Percentiles rank a stretch among this genome's conserved stretches.
phyloP scores from a whole-genome alignment of 2,888 invertebrate genomes.

The Cosmia trapezina region DNA sequence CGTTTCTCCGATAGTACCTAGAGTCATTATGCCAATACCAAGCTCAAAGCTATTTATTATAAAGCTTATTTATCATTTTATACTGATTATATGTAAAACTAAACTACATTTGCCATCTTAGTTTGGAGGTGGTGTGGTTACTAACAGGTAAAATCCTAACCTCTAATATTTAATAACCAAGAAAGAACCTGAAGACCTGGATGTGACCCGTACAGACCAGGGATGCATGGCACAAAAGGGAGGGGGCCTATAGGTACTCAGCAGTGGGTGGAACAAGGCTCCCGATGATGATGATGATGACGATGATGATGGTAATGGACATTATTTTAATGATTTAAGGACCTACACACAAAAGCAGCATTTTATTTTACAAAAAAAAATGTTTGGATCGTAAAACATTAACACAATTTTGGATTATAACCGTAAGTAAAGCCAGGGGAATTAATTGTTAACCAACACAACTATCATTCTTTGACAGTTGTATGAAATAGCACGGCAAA shows the following conservation, averaged over 20 bases:
- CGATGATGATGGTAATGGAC: neutral
- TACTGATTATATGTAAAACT: neutral
- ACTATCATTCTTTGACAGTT: neutral
- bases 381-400: neutral
- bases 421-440: neutral
- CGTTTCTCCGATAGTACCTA: no score
- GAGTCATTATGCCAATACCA: no score
- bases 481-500: neutral
- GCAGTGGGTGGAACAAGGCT: no score
- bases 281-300: neutral
- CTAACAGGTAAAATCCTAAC: neutral
- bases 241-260: no score
- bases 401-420: neutral
- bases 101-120: neutral
- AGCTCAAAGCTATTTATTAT: no score
- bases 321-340: neutral
- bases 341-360: neutral
- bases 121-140: neutral
- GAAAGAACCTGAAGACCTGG: no score
- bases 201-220: no score
- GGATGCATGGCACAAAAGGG: no score
- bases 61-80: neutral
- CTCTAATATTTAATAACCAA: neutral
- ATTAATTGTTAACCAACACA: neutral
- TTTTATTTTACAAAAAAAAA: neutral